phyloP scores from a whole-genome alignment of 2,797 vertebrate genomes.

The Clarias laeviceps region DNA sequence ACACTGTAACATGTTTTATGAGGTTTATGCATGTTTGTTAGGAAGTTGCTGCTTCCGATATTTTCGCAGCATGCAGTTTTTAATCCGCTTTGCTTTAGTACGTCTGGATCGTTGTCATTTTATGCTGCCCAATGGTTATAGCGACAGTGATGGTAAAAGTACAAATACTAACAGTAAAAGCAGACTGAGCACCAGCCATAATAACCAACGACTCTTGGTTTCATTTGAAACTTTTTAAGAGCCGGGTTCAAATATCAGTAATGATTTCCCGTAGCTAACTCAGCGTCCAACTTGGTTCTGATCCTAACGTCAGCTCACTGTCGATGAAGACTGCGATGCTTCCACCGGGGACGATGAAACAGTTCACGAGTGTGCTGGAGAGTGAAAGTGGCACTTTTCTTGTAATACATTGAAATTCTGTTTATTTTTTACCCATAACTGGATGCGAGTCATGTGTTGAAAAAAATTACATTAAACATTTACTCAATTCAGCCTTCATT shows the following conservation, averaged over 20 bases:
- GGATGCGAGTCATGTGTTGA: neutral
- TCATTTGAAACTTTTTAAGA: neutral
- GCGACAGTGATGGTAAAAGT: neutral
- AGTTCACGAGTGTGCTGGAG: neutral
- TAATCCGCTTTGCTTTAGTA: neutral
- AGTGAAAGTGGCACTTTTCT: neutral
- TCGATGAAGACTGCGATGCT: slow-evolving; percentile 21
- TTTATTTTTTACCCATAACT: neutral
- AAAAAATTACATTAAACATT: neutral
- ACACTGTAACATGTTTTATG: neutral
- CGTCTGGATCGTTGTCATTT: neutral
- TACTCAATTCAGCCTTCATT: neutral
- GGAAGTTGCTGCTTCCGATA: neutral
- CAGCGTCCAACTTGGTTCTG: neutral
- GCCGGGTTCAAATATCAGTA: neutral
- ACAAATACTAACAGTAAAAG: neutral
- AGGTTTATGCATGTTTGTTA: neutral
- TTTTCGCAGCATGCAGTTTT: neutral
- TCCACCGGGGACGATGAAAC: slow-evolving; percentile 40
- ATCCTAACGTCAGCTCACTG: slow-evolving; percentile 16
- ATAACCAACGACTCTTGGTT: neutral
- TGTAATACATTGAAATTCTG: slow-evolving; percentile 17
- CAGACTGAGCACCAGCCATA: neutral
- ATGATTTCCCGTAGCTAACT: neutral
- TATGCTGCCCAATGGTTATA: neutral